phyloP scores from a whole-genome alignment of 2,797 vertebrate genomes.

The Chiloscyllium punctatum region DNA sequence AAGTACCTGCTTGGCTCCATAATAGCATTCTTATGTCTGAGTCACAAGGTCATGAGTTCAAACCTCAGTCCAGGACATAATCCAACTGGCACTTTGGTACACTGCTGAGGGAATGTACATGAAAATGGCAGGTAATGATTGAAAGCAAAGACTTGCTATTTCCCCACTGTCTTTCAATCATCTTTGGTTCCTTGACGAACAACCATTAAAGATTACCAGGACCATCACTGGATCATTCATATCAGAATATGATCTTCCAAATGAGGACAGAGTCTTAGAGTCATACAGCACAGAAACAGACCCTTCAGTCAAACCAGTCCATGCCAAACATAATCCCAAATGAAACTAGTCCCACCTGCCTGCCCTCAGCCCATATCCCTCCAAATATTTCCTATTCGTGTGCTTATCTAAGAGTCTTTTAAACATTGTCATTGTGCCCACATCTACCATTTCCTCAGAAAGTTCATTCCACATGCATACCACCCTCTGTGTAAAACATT shows the following conservation, averaged over 20 bases:
- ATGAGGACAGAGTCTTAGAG: not conserved
- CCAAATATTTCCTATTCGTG: no score
- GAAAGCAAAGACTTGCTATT: not conserved
- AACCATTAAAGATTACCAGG: not conserved
- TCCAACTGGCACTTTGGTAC: not conserved
- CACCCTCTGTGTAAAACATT: no score
- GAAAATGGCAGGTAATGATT: not conserved
- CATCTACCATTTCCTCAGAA: no score
- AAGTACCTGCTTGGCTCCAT: slow-evolving; percentile 12
- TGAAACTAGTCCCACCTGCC: no score
- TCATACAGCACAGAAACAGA: no score
- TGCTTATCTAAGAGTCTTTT: no score
- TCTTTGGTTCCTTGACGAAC: not conserved
- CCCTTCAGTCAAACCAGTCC: no score
- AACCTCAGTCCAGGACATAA: not conserved
- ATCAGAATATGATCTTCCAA: not conserved
- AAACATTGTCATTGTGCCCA: no score
- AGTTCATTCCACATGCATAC: no score
- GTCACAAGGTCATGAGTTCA: slow-evolving; percentile 21
- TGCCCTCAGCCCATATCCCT: no score
- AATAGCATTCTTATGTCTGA: slow-evolving; percentile 18
- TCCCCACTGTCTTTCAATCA: not conserved
- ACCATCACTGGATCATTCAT: not conserved
- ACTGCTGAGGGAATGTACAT: not conserved
- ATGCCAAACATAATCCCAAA: no score